Percentiles rank a stretch among this genome's conserved stretches.
These are phyloP conservation scores for Calephelis nemesis DNA, from an alignment of 1,140 invertebrate species.

Conservation along the genomic window DNA sequence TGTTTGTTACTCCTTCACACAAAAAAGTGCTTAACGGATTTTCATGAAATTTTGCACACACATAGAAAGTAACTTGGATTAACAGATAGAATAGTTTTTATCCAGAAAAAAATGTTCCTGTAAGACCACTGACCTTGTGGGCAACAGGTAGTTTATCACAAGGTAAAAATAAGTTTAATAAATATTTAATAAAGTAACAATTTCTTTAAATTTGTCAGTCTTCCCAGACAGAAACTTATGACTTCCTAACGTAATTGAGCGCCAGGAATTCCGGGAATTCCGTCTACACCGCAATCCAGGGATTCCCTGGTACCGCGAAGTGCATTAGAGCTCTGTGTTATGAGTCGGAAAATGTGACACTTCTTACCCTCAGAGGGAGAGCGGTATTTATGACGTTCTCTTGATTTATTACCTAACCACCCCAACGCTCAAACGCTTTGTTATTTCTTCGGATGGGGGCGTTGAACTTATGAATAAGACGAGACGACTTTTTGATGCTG, in stretches of 20 bases:
- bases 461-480: constrained; percentile 44
- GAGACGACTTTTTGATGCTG: not conserved
- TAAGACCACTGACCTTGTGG: too few relatives aligned
- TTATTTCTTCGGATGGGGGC: constrained; percentile 60
- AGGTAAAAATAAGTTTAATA: not conserved
- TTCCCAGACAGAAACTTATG: constrained; percentile 25
- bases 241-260: constrained; percentile 58
- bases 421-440: constrained; percentile 58
- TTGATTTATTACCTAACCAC: constrained; percentile 65
- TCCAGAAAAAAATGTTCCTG: too few relatives aligned
- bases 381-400: constrained; percentile 64
- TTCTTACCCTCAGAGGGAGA: constrained; percentile 62
- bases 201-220: constrained; percentile 8
- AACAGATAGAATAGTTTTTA: too few relatives aligned
- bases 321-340: constrained; percentile 62
- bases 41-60: too few relatives aligned
- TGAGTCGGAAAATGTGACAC: constrained; percentile 73
- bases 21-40: too few relatives aligned
- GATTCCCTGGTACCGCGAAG: constrained; percentile 41
- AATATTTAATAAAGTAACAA: not conserved
- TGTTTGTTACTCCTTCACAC: too few relatives aligned
- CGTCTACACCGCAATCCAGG: constrained; percentile 32
- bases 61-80: too few relatives aligned
- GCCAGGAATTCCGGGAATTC: constrained; percentile 40
- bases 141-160: too few relatives aligned